Evolutionary conservation across 2,113 vertebrate genomes (phyloP), one percentile per base, ranked within the genome.

Genomic region (Pithys albifrons): DNA sequence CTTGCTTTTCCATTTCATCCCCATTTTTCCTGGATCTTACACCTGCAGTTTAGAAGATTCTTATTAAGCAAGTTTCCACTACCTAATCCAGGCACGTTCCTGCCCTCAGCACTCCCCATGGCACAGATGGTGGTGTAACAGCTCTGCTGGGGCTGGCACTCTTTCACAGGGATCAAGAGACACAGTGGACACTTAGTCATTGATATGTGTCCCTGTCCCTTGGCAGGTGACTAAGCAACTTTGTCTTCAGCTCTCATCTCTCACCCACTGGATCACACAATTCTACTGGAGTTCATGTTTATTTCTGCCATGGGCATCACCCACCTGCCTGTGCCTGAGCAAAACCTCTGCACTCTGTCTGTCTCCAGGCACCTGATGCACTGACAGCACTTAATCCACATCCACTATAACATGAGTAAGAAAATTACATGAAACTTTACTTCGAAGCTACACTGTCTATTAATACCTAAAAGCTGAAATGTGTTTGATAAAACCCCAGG

Each of bases 401-500:
- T 62, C 10, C 55, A 64, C 37, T 46, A 8, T 20, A 74, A 43
- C 6, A 64, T 8, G 9, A 69, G 57, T 28, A 69, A 64, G 25
- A 83, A 73, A 37, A 58, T 15, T 39, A 57, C 71, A 48, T 28
- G 3, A 15, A 71, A 27, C 64, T 49, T 93, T 89, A 67, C 94
- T 97, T 91, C 95, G 73, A 95, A 94, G 55, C 78, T 88, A 64
- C 75, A 54, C 85, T 90, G 55, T 70, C 45, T 84, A 39, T 94
- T 90, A 81, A 80, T 94, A 89, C 39, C 82, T 86, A 96, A 95
- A 96, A 92, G 81, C 70, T 22, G 25, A 59, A 96, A 80, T 91
- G 89, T 61, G 70, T 71, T 96, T 96, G 91, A 96, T 94, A 96
- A 96, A 61, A 93, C 57, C 54, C 29, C 59, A 87, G 31, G 43